Conservation (phyloP, 2,113 vertebrate genomes). For the Sinocyclocheilus maitianheensis region DNA sequence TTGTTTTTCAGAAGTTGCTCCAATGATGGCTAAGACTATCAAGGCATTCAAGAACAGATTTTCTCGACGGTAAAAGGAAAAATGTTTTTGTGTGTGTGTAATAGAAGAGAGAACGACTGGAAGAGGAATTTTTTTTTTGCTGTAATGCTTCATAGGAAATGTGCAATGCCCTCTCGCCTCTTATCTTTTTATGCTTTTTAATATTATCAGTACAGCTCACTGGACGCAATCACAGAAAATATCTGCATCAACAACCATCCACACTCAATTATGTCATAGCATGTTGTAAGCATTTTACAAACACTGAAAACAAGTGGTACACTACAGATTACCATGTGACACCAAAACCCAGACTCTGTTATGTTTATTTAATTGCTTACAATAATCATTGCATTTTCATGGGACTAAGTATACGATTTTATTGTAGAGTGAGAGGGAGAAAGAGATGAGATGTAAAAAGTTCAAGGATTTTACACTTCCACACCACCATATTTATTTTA, state of each 20-base stretch:
- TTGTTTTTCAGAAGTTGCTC: conserved; percentile 88
- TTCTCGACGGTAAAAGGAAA: conserved; percentile 87
- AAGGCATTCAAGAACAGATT: conserved; percentile 99
- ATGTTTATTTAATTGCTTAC: conserved; percentile 53
- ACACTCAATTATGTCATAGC: conserved; percentile 25
- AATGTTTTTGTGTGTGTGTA: conserved; percentile 9
- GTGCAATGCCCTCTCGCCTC: conserved; percentile 40
- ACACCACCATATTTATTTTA: conserved; percentile 77
- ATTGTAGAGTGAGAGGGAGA: conserved; percentile 49
- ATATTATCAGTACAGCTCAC: conserved; percentile 43
- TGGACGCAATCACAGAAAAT: conserved; percentile 32
- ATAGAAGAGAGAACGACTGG: conserved; percentile 58
- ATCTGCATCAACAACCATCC: conserved; percentile 24
- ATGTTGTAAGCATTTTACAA: conserved; percentile 39
- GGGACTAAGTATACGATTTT: conserved; percentile 45
- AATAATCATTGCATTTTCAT: conserved; percentile 68
- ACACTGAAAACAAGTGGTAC: conserved; percentile 30
- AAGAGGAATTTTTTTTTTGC: conserved; percentile 45
- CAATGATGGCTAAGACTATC: conserved; percentile 99
- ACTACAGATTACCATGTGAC: conserved; percentile 45
- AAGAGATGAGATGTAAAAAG: conserved; percentile 35
- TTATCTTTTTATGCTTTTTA: conserved; percentile 46
- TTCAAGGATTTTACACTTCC: conserved; percentile 54
- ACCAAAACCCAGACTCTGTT: conserved; percentile 32
- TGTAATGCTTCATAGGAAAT: conserved; percentile 51